These are phyloP conservation scores for Kryptolebias marmoratus DNA, from an alignment of 2,113 vertebrate genomes.

Conservation along the genomic window DNA sequence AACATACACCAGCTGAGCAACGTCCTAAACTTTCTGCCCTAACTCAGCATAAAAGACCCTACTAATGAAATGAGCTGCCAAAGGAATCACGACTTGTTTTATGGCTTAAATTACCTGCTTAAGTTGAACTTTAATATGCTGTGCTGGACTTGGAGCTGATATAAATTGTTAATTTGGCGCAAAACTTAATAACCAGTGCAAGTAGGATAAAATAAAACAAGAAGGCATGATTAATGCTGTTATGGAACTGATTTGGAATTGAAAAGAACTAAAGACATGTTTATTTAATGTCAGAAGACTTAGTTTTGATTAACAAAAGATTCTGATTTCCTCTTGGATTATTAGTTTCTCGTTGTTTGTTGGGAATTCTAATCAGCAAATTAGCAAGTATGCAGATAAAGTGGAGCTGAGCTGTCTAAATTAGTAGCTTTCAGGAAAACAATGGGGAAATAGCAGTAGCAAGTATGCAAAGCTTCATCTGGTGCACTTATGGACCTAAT, in stretches of 20 bases:
- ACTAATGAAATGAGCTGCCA: not conserved
- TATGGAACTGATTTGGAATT: not conserved
- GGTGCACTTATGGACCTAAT: constrained; percentile 22
- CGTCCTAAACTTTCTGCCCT: not conserved
- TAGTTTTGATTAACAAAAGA: constrained; percentile 29
- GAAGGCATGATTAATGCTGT: constrained; percentile 15
- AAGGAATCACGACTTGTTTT: constrained; percentile 7
- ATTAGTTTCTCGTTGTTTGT: constrained; percentile 40
- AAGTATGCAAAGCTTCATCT: constrained; percentile 39
- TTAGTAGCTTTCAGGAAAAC: constrained; percentile 32
- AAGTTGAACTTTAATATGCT: constrained; percentile 1
- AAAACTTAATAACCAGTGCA: constrained; percentile 10
- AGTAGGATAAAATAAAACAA: constrained; percentile 11
- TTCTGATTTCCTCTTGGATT: constrained; percentile 45
- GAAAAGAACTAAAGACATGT: constrained; percentile 34
- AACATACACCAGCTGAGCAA: constrained; percentile 28
- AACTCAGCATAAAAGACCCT: not conserved
- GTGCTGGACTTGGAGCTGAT: constrained; percentile 1
- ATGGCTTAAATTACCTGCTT: constrained; percentile 1
- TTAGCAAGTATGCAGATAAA: constrained; percentile 54
- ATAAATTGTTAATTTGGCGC: constrained; percentile 23
- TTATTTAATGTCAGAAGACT: constrained; percentile 48
- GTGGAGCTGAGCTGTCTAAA: constrained; percentile 47
- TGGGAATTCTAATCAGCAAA: constrained; percentile 55
- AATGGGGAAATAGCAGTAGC: constrained; percentile 20